Percentiles rank a stretch among this genome's conserved stretches.
phyloP scores from a whole-genome alignment of 2,888 invertebrate species.

The Drosophila conformis region DNA sequence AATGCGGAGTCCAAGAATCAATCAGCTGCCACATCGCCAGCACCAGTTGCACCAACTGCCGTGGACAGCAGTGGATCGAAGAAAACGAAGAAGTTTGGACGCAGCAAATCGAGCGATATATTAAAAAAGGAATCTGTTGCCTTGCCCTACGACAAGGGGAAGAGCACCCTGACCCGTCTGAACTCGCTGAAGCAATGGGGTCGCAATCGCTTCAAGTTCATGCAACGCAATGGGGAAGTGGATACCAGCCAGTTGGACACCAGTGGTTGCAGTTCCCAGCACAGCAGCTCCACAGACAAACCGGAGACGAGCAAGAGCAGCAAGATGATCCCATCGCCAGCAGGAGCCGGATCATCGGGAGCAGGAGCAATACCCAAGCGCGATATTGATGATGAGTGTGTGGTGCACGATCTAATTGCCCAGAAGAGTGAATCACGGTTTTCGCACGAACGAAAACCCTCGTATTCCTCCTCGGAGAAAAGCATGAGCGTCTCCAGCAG shows the following conservation, averaged over 20 bases:
- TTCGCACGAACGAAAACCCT: conserved; percentile 91
- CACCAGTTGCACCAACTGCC: conserved; percentile 38
- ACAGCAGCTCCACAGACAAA: conserved; percentile 71
- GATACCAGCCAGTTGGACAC: conserved; percentile 82
- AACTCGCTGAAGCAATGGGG: conserved; percentile 95
- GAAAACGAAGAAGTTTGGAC: conserved; percentile 85
- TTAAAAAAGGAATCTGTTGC: conserved; percentile 87
- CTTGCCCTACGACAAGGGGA: conserved; percentile 84
- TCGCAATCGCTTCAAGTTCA: conserved; percentile 90
- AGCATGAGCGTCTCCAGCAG: conserved; percentile 87
- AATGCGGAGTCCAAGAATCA: conserved; percentile 63
- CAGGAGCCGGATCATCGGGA: conserved; percentile 16
- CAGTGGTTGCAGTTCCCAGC: conserved; percentile 71
- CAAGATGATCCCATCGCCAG: conserved; percentile 26
- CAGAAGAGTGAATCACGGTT: conserved; percentile 87
- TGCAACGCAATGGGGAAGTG: conserved; percentile 87
- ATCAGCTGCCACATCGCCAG: conserved; percentile 62
- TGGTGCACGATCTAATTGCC: conserved; percentile 88
- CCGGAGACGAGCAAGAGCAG: conserved; percentile 56
- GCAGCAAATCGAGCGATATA: conserved; percentile 91
- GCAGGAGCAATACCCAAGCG: conserved; percentile 33
- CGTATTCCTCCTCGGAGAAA: conserved; percentile 91
- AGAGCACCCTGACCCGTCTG: conserved; percentile 87
- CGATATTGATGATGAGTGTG: conserved; percentile 86
- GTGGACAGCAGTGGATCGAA: conserved; percentile 43